Percentiles rank a stretch among this genome's conserved stretches.
Evolutionary conservation across 2,113 vertebrate genomes (phyloP).

Genomic region (Tretioscincus oriximinensis): DNA sequence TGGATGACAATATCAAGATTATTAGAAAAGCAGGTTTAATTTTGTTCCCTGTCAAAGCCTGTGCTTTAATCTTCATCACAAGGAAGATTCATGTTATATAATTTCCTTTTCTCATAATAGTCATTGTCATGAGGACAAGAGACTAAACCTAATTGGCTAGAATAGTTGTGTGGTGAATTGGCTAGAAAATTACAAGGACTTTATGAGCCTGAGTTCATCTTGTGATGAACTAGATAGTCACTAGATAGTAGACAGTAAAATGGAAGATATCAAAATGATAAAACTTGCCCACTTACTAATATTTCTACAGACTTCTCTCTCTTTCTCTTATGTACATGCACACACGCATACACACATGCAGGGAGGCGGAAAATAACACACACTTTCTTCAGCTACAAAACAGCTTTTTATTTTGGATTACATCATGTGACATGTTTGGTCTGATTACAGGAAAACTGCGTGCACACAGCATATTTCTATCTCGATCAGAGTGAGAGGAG

Average conservation of each 20-base stretch:
- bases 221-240: no score
- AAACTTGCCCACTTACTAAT: not conserved
- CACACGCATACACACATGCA: no score
- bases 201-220: conserved; percentile 10
- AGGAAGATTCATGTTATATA: conserved; percentile 31
- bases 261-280: conserved; percentile 26
- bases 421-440: no score
- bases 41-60: conserved; percentile 39
- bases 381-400: not conserved
- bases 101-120: conserved; percentile 44
- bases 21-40: conserved; percentile 40
- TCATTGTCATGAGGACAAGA: conserved; percentile 35
- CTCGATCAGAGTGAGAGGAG: no score
- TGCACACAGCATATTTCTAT: no score
- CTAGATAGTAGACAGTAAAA: conserved; percentile 23
- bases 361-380: no score
- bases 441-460: no score
- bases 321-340: no score
- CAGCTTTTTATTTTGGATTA: not conserved
- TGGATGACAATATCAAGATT: conserved; percentile 44
- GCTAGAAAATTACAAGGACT: conserved; percentile 10
- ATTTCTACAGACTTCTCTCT: not conserved
- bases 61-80: conserved; percentile 31
- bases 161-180: conserved; percentile 14
- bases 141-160: not conserved